These are phyloP conservation scores for Cactoblastis cactorum DNA, from an alignment of 2,888 invertebrate genomes.

Conservation along the genomic window DNA sequence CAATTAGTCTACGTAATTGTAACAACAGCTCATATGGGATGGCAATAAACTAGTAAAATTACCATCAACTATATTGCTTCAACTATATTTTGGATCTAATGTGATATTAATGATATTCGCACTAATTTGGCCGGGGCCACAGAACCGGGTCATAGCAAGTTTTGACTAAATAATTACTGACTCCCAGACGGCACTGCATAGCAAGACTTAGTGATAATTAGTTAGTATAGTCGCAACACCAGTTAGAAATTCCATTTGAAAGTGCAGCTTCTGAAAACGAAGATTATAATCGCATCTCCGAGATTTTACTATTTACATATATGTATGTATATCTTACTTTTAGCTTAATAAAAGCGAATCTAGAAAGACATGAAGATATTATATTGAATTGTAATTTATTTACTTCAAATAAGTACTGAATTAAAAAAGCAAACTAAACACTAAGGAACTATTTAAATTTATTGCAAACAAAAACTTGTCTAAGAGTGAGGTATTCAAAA, in stretches of 20 bases:
- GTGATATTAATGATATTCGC: constrained; percentile 62
- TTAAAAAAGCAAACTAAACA: too few species aligned
- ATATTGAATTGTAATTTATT: too few species aligned
- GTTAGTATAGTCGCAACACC: constrained; percentile 8
- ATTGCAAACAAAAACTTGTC: too few species aligned
- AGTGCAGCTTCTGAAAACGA: background rate
- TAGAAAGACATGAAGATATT: too few species aligned
- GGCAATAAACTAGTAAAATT: constrained; percentile 15
- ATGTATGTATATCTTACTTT: background rate
- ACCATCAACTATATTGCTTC: constrained; percentile 34
- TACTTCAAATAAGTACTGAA: too few species aligned
- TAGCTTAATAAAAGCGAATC: too few species aligned
- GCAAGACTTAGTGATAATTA: constrained; percentile 14
- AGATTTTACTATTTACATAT: background rate
- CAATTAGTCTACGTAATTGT: background rate
- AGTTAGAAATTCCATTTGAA: constrained; percentile 10
- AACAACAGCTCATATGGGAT: background rate
- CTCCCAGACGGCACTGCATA: constrained; percentile 16
- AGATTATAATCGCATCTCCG: background rate
- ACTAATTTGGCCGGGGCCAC: constrained; percentile 53
- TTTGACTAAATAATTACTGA: constrained; percentile 62
- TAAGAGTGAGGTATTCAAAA: too few species aligned
- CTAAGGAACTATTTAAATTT: too few species aligned
- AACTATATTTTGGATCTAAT: constrained; percentile 45
- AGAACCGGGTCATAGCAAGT: constrained; percentile 54